A percentile compares a stretch with the other conserved stretches of the same genome.
Evolutionary conservation across 2,797 vertebrate genomes (phyloP).

Genomic region (Scyliorhinus canicula): DNA sequence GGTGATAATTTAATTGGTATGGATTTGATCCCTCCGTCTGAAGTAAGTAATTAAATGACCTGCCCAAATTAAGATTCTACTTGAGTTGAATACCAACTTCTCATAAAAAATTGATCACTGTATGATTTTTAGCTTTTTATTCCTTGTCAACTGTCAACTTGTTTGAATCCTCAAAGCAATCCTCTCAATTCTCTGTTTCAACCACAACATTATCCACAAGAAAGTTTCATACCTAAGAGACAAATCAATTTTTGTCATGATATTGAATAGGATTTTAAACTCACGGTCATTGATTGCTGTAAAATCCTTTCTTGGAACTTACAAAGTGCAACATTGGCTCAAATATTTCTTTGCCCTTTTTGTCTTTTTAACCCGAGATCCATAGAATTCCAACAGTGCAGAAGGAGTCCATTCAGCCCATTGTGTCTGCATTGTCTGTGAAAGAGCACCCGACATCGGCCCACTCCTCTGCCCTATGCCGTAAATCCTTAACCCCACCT

Average conservation of each 20-base stretch:
- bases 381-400: no score
- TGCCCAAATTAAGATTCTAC: neutral
- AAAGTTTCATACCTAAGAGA: neutral
- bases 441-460: no score
- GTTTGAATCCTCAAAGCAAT: neutral
- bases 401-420: no score
- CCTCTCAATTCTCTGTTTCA: neutral
- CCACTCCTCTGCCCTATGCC: no score
- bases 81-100: neutral
- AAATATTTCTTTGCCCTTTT: neutral
- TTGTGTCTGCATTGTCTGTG: no score
- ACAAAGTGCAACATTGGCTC: neutral
- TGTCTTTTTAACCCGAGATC: neutral
- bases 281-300: neutral
- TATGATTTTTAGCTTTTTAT: neutral
- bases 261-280: neutral
- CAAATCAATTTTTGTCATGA: neutral
- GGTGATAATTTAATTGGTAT: neutral
- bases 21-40: neutral
- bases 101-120: neutral
- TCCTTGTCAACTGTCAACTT: neutral
- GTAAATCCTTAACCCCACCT: no score
- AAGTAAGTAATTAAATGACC: neutral
- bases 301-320: neutral
- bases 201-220: neutral